These are phyloP conservation scores for Lophotis ruficrista DNA, from an alignment of 2,113 vertebrate genomes.

Conservation along the genomic window DNA sequence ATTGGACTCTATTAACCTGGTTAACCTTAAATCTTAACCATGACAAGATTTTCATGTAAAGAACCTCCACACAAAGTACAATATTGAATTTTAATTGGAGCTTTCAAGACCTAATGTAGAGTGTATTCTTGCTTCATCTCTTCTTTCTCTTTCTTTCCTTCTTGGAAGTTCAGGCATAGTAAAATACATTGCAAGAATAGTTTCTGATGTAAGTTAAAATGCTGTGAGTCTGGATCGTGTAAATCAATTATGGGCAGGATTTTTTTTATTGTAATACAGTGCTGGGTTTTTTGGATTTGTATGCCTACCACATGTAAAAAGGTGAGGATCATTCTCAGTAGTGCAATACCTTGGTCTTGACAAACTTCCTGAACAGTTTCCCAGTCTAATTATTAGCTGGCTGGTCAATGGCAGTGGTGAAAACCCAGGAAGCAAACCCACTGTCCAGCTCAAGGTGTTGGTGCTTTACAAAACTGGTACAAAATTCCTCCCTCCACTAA, in stretches of 20 bases:
- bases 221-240: neutral
- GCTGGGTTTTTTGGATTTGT: neutral
- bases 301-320: fast-evolving
- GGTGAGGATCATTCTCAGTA: neutral
- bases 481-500: neutral
- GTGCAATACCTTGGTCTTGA: neutral
- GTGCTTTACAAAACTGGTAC: neutral
- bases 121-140: neutral
- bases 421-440: neutral
- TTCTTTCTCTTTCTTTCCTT: neutral
- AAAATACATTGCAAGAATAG: neutral
- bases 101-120: conserved; percentile 19
- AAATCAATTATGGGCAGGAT: neutral
- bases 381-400: neutral
- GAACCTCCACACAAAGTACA: conserved; percentile 33
- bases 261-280: neutral
- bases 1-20: conserved; percentile 69
- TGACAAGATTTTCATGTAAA: conserved; percentile 61
- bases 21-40: conserved; percentile 68
- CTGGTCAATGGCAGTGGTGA: fast-evolving
- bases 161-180: neutral
- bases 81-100: conserved; percentile 71
- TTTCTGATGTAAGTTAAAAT: neutral
- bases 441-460: neutral
- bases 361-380: neutral